Conservation (phyloP, 2,888 invertebrate genomes). For the Heteromurus nitidus region DNA sequence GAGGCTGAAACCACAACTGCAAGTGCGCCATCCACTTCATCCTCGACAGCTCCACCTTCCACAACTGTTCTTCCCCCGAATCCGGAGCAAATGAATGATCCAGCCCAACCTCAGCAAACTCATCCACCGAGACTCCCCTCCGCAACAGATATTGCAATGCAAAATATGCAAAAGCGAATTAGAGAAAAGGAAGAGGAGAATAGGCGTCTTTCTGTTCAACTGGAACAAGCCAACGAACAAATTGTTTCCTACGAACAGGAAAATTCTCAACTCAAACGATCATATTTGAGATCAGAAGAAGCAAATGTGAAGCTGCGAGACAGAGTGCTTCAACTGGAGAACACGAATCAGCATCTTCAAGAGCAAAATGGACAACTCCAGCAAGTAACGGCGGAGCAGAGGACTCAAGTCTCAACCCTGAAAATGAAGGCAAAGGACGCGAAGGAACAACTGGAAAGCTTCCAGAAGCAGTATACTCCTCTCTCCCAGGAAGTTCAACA, state of each 20-base stretch:
- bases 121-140: too few relatives aligned
- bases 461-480: conserved; percentile 45
- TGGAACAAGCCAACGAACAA: conserved; percentile 49
- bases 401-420: conserved; percentile 47
- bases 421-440: conserved; percentile 45
- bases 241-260: conserved; percentile 46
- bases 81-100: too few relatives aligned
- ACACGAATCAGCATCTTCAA: conserved; percentile 67
- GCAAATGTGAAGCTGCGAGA: conserved; percentile 54
- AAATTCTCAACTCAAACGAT: conserved; percentile 19
- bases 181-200: conserved; percentile 36
- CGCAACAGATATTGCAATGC: background rate
- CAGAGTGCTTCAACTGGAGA: conserved; percentile 57
- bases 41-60: background rate
- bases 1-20: background rate
- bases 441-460: conserved; percentile 51
- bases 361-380: conserved; percentile 67
- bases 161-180: conserved; percentile 21
- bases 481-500: conserved; percentile 49
- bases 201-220: background rate
- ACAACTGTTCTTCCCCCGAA: background rate
- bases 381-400: conserved; percentile 60
- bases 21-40: background rate
- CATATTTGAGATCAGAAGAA: conserved; percentile 41
- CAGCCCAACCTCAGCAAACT: too few relatives aligned